A percentile compares a stretch with the other conserved stretches of the same genome.
phyloP scores from a whole-genome alignment of 2,797 vertebrate species.

The Lerista edwardsae region DNA sequence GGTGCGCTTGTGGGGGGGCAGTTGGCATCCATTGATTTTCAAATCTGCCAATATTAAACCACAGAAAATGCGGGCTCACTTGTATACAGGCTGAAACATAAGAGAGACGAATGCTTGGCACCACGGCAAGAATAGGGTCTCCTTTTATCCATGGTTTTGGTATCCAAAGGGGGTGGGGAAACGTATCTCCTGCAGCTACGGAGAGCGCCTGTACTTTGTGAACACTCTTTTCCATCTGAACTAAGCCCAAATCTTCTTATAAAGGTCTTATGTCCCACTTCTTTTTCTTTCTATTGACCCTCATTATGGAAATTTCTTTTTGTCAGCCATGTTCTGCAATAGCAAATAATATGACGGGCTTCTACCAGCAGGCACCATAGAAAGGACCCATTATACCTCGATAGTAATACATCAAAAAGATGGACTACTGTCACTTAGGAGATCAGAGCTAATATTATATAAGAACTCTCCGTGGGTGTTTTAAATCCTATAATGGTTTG shows the following conservation, averaged over 20 bases:
- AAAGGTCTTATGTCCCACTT: neutral
- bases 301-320: neutral
- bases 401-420: conserved; percentile 43
- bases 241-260: neutral
- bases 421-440: conserved; percentile 18
- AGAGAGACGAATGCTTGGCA: too few species aligned
- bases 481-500: conserved; percentile 37
- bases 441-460: conserved; percentile 38
- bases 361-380: neutral
- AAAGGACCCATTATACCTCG: neutral
- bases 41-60: too few species aligned
- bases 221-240: fast-evolving
- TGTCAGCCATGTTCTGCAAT: neutral
- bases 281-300: neutral
- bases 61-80: too few species aligned
- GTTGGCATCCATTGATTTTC: too few species aligned
- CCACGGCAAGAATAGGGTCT: too few species aligned
- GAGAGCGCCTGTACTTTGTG: neutral
- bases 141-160: too few species aligned
- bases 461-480: conserved; percentile 16
- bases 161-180: too few species aligned
- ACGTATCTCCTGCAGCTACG: neutral
- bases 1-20: too few species aligned
- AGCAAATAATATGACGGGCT: neutral
- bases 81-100: too few species aligned